Base-by-base conservation (phyloP, 1,140 invertebrate species). In the Temnothorax curvispinosus region DNA sequence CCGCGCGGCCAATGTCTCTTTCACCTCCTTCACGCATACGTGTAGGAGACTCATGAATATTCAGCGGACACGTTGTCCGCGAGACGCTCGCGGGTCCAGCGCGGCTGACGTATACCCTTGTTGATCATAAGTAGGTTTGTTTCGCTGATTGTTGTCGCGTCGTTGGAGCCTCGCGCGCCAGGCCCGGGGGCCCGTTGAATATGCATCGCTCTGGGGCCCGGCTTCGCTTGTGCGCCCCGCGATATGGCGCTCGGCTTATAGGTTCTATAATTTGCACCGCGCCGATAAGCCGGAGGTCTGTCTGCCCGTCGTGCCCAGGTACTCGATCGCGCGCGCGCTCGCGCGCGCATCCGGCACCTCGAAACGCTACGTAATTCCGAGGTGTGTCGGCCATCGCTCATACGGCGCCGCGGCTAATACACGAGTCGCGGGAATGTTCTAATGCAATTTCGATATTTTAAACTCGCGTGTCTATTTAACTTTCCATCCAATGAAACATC, bases 81-180 rank as follows among this genome's bases (percentile, higher is more conserved):
- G 88, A 92, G 86, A 89, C 65, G 92, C 92, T 93, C 86, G 85
- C 91, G 90, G 92, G 77, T 89, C 67, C 87, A 54, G 27, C 86
- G 89, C 86, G 89, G 74, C 69, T 93, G 92, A 93, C 92, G 89
- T 94, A 93, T 91, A 92, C 88, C 88, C 92, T 94, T 94, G 93
- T 94, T 94, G 92, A 94, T 94, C 93, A 94, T 93, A 94, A 94
- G 92, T 94, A 92, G 91, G 92, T 94, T 93, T 94, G 93, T 94
- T 94, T 93, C 90, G 89, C 93, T 93, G 93, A 94, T 94, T 94
- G 93, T 94, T 93, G 93, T 94, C 92, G 93, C 89, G 74, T 90
- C 89, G 85, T 9, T 62, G 27, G 58, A 32, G 21, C 58, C 81
- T 50, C 38, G 64, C 27, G 72, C 56, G 72, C 47, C 60, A 85